Conservation (phyloP, 2,888 invertebrate species). For the Coecobrya sp. region DNA sequence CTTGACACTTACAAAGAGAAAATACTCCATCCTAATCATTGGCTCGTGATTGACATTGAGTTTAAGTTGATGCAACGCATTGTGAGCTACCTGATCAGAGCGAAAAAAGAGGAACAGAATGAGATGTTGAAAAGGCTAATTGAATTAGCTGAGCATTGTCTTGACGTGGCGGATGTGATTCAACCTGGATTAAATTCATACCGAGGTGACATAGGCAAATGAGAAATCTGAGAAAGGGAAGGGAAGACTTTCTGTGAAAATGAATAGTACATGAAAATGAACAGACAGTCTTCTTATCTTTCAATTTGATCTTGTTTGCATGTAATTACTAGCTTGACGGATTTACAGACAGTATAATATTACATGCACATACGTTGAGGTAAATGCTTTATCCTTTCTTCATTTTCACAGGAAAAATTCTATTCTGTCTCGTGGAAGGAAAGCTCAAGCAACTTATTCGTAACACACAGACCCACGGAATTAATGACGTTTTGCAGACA, state of each 20-base stretch:
- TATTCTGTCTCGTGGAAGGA: conserved; percentile 84
- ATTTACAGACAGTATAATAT: neutral
- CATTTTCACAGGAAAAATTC: conserved; percentile 81
- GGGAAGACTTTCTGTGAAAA: conserved; percentile 20
- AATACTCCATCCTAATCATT: conserved; percentile 83
- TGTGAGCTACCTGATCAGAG: conserved; percentile 78
- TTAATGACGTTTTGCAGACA: conserved; percentile 64
- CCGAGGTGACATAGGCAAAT: conserved; percentile 79
- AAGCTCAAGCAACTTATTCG: conserved; percentile 79
- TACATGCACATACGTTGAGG: neutral
- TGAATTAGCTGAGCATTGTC: conserved; percentile 83
- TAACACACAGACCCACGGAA: conserved; percentile 63
- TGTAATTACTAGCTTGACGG: conserved; percentile 42
- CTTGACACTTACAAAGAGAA: conserved; percentile 80
- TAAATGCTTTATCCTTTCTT: neutral
- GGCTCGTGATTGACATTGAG: conserved; percentile 84
- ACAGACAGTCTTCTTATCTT: conserved; percentile 54
- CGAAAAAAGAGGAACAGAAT: conserved; percentile 74
- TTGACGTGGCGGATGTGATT: conserved; percentile 82
- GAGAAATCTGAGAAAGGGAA: conserved; percentile 13
- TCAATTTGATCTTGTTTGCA: conserved; percentile 64
- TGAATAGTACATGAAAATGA: conserved; percentile 9
- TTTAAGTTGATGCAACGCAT: conserved; percentile 83
- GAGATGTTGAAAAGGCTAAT: conserved; percentile 79
- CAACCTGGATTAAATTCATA: conserved; percentile 84